These are phyloP conservation scores for Microtus agrestis DNA, from an alignment of 2,797 vertebrate species.

Conservation along the genomic window DNA sequence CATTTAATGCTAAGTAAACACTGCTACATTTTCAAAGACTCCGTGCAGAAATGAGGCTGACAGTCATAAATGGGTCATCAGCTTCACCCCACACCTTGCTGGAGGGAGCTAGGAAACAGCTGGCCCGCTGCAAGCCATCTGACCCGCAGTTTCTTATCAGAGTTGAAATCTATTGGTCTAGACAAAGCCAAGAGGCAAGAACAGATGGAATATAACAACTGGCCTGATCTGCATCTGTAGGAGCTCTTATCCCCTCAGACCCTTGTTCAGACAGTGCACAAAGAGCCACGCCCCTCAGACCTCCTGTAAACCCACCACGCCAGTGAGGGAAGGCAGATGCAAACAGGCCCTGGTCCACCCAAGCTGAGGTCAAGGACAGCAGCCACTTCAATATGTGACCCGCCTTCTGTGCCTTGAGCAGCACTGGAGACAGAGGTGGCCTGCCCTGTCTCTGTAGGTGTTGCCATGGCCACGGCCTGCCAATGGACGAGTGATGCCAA, in stretches of 20 bases:
- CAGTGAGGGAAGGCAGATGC: not conserved
- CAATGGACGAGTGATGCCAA: not conserved
- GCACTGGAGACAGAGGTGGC: not conserved
- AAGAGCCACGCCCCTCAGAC: too few species aligned
- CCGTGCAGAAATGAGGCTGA: fast-evolving
- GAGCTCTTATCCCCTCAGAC: constrained; percentile 82
- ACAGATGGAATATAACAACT: fast-evolving
- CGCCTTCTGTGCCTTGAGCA: too few species aligned
- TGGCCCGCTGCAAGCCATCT: not conserved
- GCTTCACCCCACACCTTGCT: not conserved
- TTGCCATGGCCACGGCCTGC: not conserved
- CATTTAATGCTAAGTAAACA: too few species aligned
- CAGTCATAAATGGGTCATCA: not conserved
- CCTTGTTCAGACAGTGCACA: not conserved
- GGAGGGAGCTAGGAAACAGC: not conserved
- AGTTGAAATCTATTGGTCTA: constrained; percentile 75
- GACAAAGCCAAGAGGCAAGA: constrained; percentile 64
- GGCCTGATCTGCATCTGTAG: constrained; percentile 71
- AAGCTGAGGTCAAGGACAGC: not conserved
- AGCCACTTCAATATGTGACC: not conserved
- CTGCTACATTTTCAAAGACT: not conserved
- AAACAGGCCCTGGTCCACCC: not conserved
- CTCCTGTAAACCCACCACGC: too few species aligned
- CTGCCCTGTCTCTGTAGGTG: not conserved
- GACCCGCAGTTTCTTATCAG: constrained; percentile 56